These are phyloP conservation scores for Abrostola tripartita DNA, from an alignment of 2,888 invertebrate genomes.

Conservation along the genomic window DNA sequence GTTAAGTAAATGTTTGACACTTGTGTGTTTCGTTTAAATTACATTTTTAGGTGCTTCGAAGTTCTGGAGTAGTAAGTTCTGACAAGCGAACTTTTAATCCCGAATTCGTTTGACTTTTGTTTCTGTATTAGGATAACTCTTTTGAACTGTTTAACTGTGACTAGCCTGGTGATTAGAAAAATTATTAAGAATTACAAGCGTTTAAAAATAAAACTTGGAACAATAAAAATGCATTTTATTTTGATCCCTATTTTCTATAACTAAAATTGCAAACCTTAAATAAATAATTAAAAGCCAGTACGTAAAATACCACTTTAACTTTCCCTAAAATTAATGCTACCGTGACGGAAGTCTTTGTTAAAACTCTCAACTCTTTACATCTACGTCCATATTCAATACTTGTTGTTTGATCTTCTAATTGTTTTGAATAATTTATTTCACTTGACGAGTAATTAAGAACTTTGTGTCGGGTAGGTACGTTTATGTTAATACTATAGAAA, in stretches of 20 bases:
- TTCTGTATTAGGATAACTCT: conserved; percentile 4
- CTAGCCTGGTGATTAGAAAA: not conserved
- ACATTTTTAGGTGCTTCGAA: conserved; percentile 42
- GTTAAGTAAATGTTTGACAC: conserved; percentile 65
- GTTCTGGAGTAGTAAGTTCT: conserved; percentile 34
- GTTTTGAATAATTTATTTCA: conserved; percentile 81
- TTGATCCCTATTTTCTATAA: not conserved
- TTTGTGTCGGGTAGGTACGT: conserved; percentile 71
- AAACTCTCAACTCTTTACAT: conserved; percentile 46
- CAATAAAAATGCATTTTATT: not conserved
- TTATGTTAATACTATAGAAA: conserved; percentile 73
- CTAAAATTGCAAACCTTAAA: not conserved
- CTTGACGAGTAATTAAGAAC: conserved; percentile 78
- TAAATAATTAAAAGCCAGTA: not conserved
- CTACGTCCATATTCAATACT: conserved; percentile 60
- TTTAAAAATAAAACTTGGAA: no score
- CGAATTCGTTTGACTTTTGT: conserved; percentile 19
- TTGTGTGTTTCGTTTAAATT: conserved; percentile 49
- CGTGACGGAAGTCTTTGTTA: conserved; percentile 27
- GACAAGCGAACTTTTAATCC: conserved; percentile 42
- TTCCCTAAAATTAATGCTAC: not conserved
- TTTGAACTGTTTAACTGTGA: not conserved
- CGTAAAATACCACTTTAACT: not conserved
- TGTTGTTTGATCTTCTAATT: conserved; percentile 74
- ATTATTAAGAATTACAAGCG: no score